Conservation (phyloP, 2,797 vertebrate genomes). For the Babyrousa celebensis region DNA sequence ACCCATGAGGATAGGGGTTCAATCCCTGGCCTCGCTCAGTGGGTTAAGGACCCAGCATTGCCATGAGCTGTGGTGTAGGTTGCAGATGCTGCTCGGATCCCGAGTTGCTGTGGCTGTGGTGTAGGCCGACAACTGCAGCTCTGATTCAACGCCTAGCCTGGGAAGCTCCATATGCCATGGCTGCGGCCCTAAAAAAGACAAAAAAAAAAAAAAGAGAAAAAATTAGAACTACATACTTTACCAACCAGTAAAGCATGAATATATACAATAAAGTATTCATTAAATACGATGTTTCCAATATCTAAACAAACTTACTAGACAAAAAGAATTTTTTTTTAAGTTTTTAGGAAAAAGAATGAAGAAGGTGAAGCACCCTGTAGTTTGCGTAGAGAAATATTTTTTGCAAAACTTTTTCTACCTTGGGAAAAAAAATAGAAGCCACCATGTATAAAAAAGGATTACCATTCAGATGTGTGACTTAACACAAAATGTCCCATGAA, state of each 20-base stretch:
- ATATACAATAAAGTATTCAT: not conserved
- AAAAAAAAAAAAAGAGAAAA: too few species aligned
- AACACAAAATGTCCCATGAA: not conserved
- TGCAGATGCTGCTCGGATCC: too few species aligned
- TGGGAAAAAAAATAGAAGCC: not conserved
- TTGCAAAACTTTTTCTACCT: not conserved
- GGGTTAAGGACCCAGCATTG: too few species aligned
- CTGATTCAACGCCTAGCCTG: too few species aligned
- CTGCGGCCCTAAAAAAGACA: too few species aligned
- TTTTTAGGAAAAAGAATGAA: constrained; percentile 36
- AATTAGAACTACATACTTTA: too few species aligned
- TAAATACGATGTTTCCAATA: constrained; percentile 8
- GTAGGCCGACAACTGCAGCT: too few species aligned
- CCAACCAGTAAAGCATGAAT: constrained; percentile 11
- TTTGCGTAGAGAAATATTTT: not conserved
- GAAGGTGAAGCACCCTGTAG: not conserved
- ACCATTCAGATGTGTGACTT: not conserved
- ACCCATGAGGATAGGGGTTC: too few species aligned
- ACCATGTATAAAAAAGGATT: not conserved
- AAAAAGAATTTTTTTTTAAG: not conserved
- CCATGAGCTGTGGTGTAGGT: too few species aligned
- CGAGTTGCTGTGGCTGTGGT: too few species aligned
- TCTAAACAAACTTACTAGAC: constrained; percentile 24
- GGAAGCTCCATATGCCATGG: too few species aligned
- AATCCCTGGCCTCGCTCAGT: too few species aligned